phyloP scores from a whole-genome alignment of 2,888 invertebrate species.

The Anorthoa munda region DNA sequence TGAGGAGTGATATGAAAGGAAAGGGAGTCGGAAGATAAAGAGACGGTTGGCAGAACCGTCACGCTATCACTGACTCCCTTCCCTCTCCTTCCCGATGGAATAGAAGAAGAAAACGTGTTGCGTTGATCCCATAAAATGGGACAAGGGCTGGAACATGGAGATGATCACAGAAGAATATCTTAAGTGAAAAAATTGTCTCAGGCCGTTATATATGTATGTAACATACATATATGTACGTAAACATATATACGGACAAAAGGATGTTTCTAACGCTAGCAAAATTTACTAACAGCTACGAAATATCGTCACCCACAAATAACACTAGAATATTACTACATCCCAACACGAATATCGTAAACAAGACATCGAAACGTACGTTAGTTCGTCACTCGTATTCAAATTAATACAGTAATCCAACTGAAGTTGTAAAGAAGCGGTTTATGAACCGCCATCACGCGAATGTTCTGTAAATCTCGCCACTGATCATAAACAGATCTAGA shows the following conservation, averaged over 20 bases:
- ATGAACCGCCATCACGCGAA: slow-evolving; percentile 64
- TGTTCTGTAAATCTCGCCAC: slow-evolving; percentile 60
- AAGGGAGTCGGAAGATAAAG: too few relatives aligned
- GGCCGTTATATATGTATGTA: too few relatives aligned
- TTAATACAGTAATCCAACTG: slow-evolving; percentile 65
- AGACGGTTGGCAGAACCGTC: too few relatives aligned
- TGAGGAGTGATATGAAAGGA: too few relatives aligned
- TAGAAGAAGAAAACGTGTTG: too few relatives aligned
- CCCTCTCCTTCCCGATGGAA: too few relatives aligned
- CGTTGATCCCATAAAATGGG: too few relatives aligned
- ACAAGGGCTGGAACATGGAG: too few relatives aligned
- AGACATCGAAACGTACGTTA: slow-evolving; percentile 45
- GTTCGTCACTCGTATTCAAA: slow-evolving; percentile 68
- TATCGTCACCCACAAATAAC: slow-evolving; percentile 37
- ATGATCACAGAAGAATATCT: too few relatives aligned
- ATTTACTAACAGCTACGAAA: neutral
- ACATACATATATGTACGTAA: too few relatives aligned
- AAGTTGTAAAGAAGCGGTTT: slow-evolving; percentile 65
- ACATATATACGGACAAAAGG: neutral
- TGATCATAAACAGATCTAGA: slow-evolving; percentile 65
- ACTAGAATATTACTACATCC: slow-evolving; percentile 31
- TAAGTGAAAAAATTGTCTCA: too few relatives aligned
- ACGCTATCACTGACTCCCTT: too few relatives aligned
- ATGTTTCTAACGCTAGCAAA: slow-evolving; percentile 15
- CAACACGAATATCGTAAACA: slow-evolving; percentile 61